Percentiles rank a stretch among this genome's conserved stretches.
Evolutionary conservation across 2,888 invertebrate genomes (phyloP).

Genomic region (Eilema caniola): DNA sequence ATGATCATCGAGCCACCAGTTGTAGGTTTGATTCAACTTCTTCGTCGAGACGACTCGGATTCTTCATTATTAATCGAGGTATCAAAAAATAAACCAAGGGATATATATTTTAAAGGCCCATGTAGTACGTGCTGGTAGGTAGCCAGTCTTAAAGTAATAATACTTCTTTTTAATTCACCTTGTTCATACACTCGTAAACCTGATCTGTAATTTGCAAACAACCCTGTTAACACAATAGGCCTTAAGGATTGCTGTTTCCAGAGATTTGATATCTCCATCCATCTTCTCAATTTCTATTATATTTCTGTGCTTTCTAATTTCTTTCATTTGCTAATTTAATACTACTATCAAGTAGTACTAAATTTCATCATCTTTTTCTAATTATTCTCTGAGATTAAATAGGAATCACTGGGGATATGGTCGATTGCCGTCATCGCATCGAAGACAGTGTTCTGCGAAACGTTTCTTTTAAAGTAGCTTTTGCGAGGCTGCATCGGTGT

Average conservation of each 20-base stretch:
- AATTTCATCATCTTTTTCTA: not conserved
- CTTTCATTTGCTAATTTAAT: not conserved
- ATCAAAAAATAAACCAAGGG: no score
- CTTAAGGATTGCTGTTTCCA: not conserved
- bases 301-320: not conserved
- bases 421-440: not conserved
- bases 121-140: no score
- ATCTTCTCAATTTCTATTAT: not conserved
- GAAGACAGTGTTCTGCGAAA: not conserved
- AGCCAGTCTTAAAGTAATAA: no score
- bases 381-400: not conserved
- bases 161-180: no score
- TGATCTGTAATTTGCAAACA: no score
- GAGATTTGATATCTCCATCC: not conserved
- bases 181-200: no score
- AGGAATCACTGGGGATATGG: not conserved
- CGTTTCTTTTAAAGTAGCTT: not conserved
- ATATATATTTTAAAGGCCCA: no score
- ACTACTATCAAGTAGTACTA: not conserved
- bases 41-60: no score
- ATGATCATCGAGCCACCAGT: slow-evolving; percentile 3
- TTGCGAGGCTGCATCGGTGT: not conserved
- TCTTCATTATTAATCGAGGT: no score
- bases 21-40: not conserved
- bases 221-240: no score